Evolutionary conservation across 2,888 invertebrate species (phyloP).

Genomic region (Noctua comes): DNA sequence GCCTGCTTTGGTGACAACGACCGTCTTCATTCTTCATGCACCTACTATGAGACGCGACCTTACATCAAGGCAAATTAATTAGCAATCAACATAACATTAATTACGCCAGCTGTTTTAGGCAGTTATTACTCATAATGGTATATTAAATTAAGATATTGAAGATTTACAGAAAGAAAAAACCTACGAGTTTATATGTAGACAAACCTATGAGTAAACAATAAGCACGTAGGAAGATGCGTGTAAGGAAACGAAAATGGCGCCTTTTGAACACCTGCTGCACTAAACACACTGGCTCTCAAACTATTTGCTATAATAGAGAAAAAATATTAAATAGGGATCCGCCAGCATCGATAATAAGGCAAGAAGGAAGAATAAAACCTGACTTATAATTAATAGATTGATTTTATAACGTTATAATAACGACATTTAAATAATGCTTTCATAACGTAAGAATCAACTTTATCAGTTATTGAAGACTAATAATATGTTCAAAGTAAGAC

Average conservation of each 20-base stretch:
- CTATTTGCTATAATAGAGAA: not conserved
- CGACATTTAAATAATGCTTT: no score
- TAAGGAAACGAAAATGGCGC: conserved; percentile 19
- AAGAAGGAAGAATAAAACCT: no score
- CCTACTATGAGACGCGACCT: no score
- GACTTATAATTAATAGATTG: no score
- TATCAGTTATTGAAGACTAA: no score
- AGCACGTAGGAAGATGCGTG: conserved; percentile 52
- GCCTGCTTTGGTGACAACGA: no score
- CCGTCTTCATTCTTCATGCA: no score
- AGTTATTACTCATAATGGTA: conserved; percentile 8
- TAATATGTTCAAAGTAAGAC: no score
- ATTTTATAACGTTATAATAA: no score
- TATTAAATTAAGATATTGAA: conserved; percentile 32
- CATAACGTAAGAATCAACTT: no score
- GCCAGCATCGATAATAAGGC: no score
- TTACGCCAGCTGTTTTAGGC: conserved; percentile 5
- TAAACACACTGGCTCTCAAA: conserved; percentile 45
- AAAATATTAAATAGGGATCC: not conserved
- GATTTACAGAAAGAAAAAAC: conserved; percentile 3
- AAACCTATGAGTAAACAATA: conserved; percentile 46
- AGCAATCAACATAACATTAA: not conserved
- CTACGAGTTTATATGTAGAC: conserved; percentile 10
- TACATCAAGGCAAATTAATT: not conserved
- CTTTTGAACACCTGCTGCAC: conserved; percentile 40